Percentiles rank a stretch among this genome's conserved stretches.
Evolutionary conservation across 1,140 invertebrate genomes (phyloP).

Genomic region (Pogonomyrmex californicus): DNA sequence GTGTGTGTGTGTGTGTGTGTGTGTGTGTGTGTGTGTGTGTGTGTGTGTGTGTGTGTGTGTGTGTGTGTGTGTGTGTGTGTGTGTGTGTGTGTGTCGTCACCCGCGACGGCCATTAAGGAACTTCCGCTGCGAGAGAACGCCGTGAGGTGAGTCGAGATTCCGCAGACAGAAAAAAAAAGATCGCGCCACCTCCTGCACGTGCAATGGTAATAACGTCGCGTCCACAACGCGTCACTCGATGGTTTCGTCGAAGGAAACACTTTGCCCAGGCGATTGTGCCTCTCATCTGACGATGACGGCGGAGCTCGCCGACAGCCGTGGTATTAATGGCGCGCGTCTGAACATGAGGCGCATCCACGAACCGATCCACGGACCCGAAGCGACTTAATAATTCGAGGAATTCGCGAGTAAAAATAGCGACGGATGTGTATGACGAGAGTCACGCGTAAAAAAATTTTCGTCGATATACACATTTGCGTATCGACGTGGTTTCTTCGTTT

Average conservation of each 20-base stretch:
- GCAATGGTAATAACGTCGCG: conserved; percentile 36
- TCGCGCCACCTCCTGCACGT: not conserved
- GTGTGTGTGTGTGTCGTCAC: too few species aligned
- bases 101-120: conserved; percentile 63
- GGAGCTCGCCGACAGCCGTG: conserved; percentile 2
- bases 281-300: conserved; percentile 22
- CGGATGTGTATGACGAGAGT: not conserved
- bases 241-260: conserved; percentile 33
- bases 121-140: conserved; percentile 56
- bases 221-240: not conserved
- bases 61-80: too few species aligned
- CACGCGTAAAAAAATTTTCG: not conserved
- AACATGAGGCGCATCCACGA: not conserved
- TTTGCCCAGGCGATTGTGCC: conserved; percentile 30
- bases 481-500: not conserved
- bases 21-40: too few species aligned
- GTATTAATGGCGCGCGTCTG: conserved; percentile 22
- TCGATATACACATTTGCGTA: not conserved
- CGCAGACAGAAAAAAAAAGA: conserved; percentile 32
- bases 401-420: conserved; percentile 2
- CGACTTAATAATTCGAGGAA: conserved; percentile 8
- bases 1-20: too few species aligned
- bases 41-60: too few species aligned
- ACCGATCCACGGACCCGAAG: not conserved
- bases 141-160: conserved; percentile 65